Conservation (phyloP, 1,140 invertebrate genomes). For the Oscheius sp. region DNA sequence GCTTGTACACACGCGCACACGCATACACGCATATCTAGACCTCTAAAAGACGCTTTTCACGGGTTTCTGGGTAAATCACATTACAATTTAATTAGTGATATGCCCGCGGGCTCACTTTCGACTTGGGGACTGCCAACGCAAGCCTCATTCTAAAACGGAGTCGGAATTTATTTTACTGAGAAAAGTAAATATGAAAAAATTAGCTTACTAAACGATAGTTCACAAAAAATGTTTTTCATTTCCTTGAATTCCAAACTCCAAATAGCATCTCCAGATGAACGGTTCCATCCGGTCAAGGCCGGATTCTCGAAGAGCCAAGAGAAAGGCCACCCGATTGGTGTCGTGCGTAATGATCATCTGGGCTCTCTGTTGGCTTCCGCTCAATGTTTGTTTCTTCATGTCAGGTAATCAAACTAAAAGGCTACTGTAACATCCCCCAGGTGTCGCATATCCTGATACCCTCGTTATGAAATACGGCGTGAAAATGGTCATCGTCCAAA, state of each 20-base stretch:
- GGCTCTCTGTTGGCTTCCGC: conserved; percentile 89
- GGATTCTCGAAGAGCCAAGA: conserved; percentile 77
- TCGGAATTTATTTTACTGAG: not conserved
- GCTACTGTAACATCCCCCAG: conserved; percentile 11
- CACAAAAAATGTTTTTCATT: not conserved
- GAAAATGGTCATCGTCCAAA: conserved; percentile 54
- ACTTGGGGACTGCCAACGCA: not conserved
- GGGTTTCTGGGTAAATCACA: too few species aligned
- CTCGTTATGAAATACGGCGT: conserved; percentile 55
- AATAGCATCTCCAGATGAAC: conserved; percentile 62
- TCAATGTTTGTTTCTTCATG: conserved; percentile 71
- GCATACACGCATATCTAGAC: too few species aligned
- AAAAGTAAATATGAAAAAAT: not conserved
- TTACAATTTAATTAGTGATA: not conserved
- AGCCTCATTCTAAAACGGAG: not conserved
- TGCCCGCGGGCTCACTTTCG: too few species aligned
- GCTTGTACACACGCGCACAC: too few species aligned
- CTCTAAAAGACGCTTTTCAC: too few species aligned
- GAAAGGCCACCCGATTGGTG: conserved; percentile 86
- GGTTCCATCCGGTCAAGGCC: conserved; percentile 71
- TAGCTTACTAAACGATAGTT: not conserved
- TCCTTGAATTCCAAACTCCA: not conserved
- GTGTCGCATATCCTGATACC: conserved; percentile 55
- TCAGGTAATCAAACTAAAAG: conserved; percentile 41
- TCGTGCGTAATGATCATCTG: conserved; percentile 89